These are phyloP conservation scores for Vicugna pacos DNA, from an alignment of 2,113 vertebrate species.

Conservation along the genomic window DNA sequence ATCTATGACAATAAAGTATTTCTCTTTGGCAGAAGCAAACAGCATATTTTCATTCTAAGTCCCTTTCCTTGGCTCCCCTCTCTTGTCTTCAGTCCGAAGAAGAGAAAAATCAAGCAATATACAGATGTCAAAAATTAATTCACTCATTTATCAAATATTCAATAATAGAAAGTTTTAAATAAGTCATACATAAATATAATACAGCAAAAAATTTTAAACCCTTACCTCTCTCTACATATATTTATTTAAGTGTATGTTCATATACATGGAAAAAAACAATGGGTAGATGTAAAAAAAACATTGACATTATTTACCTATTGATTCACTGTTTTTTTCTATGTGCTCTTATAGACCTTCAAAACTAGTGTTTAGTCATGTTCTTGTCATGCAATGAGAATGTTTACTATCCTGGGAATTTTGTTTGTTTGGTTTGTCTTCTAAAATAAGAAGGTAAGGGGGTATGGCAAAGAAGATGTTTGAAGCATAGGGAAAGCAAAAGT, in stretches of 20 bases:
- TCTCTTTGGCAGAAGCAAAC: constrained; percentile 7
- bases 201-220: not conserved
- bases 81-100: not conserved
- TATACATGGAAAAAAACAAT: not conserved
- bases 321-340: not conserved
- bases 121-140: constrained; percentile 21
- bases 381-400: not conserved
- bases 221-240: not conserved
- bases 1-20: not conserved
- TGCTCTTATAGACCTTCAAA: constrained; percentile 22
- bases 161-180: not conserved
- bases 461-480: not conserved
- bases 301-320: not conserved
- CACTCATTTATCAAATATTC: not conserved
- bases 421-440: constrained; percentile 34
- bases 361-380: not conserved
- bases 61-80: not conserved
- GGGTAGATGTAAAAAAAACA: not conserved
- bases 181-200: not conserved
- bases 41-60: constrained; percentile 8
- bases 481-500: constrained; percentile 12
- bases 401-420: not conserved
- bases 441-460: constrained; percentile 14
- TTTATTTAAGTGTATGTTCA: not conserved
- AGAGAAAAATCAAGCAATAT: constrained; percentile 26